phyloP scores from a whole-genome alignment of 1,140 invertebrate genomes.

The Pararge aegeria region DNA sequence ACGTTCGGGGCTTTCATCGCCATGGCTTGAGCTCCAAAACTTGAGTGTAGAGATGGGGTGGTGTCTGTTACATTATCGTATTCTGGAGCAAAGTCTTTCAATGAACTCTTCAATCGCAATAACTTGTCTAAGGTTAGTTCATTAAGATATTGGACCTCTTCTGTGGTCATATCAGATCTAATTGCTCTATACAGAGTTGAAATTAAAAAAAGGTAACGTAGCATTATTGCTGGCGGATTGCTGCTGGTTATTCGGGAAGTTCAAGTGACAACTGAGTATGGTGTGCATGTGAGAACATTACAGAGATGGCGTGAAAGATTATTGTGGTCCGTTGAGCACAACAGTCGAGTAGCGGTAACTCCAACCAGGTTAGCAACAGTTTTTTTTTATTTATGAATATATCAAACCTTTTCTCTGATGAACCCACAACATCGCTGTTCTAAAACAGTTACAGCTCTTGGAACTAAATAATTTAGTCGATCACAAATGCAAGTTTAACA shows the following conservation, averaged over 20 bases:
- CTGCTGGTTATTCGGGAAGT: constrained; percentile 7
- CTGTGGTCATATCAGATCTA: constrained; percentile 33
- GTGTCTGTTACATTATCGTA: constrained; percentile 48
- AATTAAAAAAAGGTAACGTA: constrained; percentile 33
- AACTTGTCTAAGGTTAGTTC: constrained; percentile 70
- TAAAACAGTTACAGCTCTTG: too few species aligned
- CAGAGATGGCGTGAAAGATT: constrained; percentile 39
- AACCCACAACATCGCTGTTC: too few species aligned
- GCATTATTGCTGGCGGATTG: constrained; percentile 39
- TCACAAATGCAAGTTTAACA: too few species aligned
- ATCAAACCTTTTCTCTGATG: too few species aligned
- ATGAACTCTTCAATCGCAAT: constrained; percentile 60
- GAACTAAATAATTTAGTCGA: too few species aligned
- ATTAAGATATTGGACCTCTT: constrained; percentile 61
- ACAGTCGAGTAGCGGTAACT: constrained; percentile 32
- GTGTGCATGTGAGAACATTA: constrained; percentile 21
- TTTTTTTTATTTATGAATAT: background rate
- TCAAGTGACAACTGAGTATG: constrained; percentile 13
- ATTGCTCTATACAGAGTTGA: constrained; percentile 26
- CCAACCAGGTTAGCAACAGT: background rate
- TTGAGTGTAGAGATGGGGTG: constrained; percentile 37
- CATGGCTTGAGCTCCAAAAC: constrained; percentile 67
- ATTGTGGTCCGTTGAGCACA: constrained; percentile 59
- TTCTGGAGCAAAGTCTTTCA: constrained; percentile 50
- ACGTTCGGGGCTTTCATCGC: constrained; percentile 58